A percentile compares a stretch with the other conserved stretches of the same genome.
These are phyloP conservation scores for Neopipo cinnamomea DNA, from an alignment of 2,113 vertebrate genomes.

Conservation along the genomic window DNA sequence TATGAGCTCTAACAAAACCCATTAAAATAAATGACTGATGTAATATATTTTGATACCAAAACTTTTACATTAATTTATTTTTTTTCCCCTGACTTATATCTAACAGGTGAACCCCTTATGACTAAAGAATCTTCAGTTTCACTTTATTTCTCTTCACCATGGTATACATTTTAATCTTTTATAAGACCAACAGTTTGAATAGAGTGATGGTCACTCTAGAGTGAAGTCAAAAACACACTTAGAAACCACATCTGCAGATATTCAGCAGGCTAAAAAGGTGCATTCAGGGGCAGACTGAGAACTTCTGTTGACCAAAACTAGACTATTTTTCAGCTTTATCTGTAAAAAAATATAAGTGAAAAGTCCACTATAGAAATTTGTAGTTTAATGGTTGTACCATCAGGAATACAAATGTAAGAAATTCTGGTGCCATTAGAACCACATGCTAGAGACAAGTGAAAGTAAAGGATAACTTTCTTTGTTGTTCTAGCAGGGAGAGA, in stretches of 20 bases:
- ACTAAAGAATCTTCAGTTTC: neutral
- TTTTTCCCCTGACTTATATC: neutral
- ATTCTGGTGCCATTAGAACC: neutral
- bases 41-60: neutral
- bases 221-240: neutral
- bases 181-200: neutral
- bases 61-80: neutral
- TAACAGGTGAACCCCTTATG: neutral
- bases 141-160: neutral
- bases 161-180: neutral
- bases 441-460: neutral
- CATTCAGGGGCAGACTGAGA: neutral
- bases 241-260: neutral
- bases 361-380: neutral
- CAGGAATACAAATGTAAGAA: neutral
- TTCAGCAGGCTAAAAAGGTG: neutral
- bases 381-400: neutral
- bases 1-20: neutral
- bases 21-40: neutral
- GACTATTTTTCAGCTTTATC: neutral
- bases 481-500: neutral
- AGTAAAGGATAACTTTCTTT: neutral
- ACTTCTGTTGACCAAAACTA: neutral
- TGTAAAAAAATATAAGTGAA: neutral
- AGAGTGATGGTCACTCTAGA: neutral